Conservation (phyloP, 2,113 vertebrate genomes). For the Camelus dromedarius region DNA sequence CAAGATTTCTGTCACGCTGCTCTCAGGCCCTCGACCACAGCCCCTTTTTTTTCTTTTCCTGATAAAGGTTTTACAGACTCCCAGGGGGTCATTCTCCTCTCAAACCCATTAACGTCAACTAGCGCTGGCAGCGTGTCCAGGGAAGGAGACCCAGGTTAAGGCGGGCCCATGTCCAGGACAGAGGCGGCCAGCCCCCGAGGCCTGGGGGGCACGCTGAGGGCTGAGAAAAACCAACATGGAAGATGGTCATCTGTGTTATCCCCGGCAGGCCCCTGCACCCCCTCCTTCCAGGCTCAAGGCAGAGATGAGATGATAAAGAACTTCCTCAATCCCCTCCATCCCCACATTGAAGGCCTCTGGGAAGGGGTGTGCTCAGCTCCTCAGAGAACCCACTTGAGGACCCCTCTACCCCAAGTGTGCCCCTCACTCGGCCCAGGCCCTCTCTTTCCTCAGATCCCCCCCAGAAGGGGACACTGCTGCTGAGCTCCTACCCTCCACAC, state of each 20-base stretch:
- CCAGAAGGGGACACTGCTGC: background rate
- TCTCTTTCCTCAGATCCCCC: background rate
- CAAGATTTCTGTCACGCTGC: slow-evolving; percentile 66
- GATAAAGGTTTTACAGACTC: slow-evolving; percentile 50
- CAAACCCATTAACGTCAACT: background rate
- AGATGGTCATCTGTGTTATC: slow-evolving; percentile 48
- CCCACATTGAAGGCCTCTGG: background rate
- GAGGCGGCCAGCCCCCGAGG: background rate
- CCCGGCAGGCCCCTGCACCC: background rate
- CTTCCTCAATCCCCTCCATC: background rate
- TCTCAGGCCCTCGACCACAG: slow-evolving; percentile 34
- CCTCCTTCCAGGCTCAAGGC: slow-evolving; percentile 11
- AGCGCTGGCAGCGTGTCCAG: background rate
- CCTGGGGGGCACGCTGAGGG: background rate
- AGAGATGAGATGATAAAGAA: background rate
- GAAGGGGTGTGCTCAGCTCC: background rate
- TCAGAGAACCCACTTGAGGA: background rate
- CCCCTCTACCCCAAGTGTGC: background rate
- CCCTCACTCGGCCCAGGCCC: background rate
- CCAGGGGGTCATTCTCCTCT: slow-evolving; percentile 31
- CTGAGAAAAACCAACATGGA: background rate
- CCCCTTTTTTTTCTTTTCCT: background rate
- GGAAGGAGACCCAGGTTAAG: background rate
- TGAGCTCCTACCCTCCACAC: background rate
- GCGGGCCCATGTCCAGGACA: background rate